Percentiles rank a stretch among this genome's conserved stretches.
Evolutionary conservation across 2,797 vertebrate genomes (phyloP).

Genomic region (Tauraco hartlaubi): DNA sequence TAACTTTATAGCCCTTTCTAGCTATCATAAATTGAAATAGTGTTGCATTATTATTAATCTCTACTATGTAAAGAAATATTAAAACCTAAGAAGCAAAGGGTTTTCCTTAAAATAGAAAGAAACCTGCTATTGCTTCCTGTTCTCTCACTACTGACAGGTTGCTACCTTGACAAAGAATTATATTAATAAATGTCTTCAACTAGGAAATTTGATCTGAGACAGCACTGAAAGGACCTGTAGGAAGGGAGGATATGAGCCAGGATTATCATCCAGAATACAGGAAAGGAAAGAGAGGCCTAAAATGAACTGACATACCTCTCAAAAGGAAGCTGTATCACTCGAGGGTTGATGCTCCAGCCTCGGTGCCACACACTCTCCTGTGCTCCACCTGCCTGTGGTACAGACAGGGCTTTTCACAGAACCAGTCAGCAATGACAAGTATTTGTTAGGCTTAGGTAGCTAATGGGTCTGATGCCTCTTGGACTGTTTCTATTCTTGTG

Average conservation of each 20-base stretch:
- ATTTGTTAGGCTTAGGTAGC: accelerated
- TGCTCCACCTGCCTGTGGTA: background rate
- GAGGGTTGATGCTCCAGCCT: background rate
- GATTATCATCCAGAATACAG: slow-evolving; percentile 9
- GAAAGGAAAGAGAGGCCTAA: background rate
- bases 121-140: background rate
- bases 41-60: background rate
- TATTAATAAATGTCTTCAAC: slow-evolving; percentile 1
- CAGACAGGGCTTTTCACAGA: background rate
- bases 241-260: background rate
- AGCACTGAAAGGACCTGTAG: background rate
- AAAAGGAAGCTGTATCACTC: background rate
- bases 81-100: background rate
- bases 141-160: background rate
- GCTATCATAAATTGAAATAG: background rate
- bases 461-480: background rate
- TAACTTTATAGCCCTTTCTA: background rate
- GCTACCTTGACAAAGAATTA: slow-evolving; percentile 12
- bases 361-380: accelerated
- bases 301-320: background rate
- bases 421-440: background rate
- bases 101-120: background rate
- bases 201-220: background rate
- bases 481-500: background rate
- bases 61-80: background rate